These are phyloP conservation scores for Semotilus atromaculatus DNA, from an alignment of 2,797 vertebrate genomes.

Conservation along the genomic window DNA sequence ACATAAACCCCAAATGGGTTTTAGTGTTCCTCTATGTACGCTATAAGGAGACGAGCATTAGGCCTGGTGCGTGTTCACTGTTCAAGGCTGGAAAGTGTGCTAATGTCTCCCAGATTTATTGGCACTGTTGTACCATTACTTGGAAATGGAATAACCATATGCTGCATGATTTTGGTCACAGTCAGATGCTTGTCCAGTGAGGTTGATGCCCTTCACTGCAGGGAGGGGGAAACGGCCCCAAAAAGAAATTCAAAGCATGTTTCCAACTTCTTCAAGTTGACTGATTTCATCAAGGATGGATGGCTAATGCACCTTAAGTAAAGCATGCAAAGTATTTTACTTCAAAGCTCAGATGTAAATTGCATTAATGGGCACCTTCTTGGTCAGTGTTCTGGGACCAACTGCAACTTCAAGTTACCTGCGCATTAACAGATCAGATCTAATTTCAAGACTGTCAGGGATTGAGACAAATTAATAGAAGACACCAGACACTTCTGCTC, in stretches of 20 bases:
- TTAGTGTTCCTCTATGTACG: conserved; percentile 34
- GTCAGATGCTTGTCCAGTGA: conserved; percentile 57
- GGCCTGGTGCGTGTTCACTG: conserved; percentile 44
- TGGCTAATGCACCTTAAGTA: conserved; percentile 23
- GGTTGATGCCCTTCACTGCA: conserved; percentile 26
- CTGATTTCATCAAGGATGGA: conserved; percentile 23
- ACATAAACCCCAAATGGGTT: conserved; percentile 47
- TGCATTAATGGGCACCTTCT: conserved; percentile 6
- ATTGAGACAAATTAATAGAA: background rate
- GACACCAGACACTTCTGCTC: background rate
- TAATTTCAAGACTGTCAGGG: background rate
- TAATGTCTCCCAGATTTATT: conserved; percentile 62
- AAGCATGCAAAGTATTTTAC: background rate
- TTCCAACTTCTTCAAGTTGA: conserved; percentile 26
- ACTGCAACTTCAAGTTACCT: background rate
- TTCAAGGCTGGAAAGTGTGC: conserved; percentile 42
- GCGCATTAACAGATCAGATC: background rate
- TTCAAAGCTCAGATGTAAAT: conserved; percentile 11
- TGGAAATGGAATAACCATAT: conserved; percentile 62
- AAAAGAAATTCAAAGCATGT: conserved; percentile 45
- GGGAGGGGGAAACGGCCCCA: conserved; percentile 21
- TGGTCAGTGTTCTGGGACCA: background rate
- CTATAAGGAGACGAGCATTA: conserved; percentile 43
- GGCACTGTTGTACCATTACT: conserved; percentile 48
- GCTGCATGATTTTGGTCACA: conserved; percentile 56